Evolutionary conservation across 2,113 vertebrate species (phyloP), one percentile per base, ranked within the genome.

Genomic region (Bubalus kerabau): DNA sequence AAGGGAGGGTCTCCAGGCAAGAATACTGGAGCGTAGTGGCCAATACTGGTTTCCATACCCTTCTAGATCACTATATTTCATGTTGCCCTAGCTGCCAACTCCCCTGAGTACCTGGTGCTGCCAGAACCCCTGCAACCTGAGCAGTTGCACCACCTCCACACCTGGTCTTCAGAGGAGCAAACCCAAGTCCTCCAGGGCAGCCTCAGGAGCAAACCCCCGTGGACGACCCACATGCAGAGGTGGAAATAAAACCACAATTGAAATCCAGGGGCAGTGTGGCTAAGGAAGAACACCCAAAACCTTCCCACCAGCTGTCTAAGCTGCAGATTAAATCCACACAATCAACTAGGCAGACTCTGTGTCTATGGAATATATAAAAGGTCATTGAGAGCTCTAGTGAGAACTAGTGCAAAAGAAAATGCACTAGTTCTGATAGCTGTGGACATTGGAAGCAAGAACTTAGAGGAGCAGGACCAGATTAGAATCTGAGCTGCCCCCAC

Each of bases 181-280:
- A n/a, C 2, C 30, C 7, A 19, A 17, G 62, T 17, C 32, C 32
- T 64, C 32, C 62, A 64, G 16, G 62, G 62, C 32, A n/a, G 32
- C 62, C 32, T 64, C 62, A n/a, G 62, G 62, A 19, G 62, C 15
- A 64, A 64, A 64, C 62, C 32, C 16, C 62, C 0, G 32, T 64
- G 62, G 16, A n/a, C 0, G 2, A 64, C 32, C 16, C 32, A 64
- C 4, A 19, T 17, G 60, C 2, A 64, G 62, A 64, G 15, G 32
- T 9, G 0, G 32, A n/a, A 67, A 67, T n/a, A 67, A 67, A 67
- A n/a, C 4, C 32, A 67, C 0, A 0, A 67, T 9, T n/a, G 62
- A 67, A 19, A 67, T 16, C 62, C 62, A n/a, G 32, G 62, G 62
- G 4, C 32, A 67, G 32, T 19, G 62, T 67, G 62, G 1, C 62